Percentiles rank a stretch among this genome's conserved stretches.
These are phyloP conservation scores for Prenolepis imparis DNA, from an alignment of 2,888 invertebrate genomes.

Conservation along the genomic window DNA sequence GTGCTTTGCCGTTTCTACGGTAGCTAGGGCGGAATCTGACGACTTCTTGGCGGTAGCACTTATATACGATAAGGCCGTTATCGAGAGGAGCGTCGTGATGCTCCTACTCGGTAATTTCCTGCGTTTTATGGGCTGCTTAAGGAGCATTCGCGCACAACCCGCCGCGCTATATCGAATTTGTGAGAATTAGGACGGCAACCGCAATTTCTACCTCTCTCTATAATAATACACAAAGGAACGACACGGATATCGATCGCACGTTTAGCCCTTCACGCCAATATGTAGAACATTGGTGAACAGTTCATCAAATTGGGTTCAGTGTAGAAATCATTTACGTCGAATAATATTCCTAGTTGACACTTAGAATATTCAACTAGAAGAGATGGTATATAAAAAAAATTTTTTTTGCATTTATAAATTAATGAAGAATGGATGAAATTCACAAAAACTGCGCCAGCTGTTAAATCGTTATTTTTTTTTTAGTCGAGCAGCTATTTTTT, in stretches of 20 bases:
- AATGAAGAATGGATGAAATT: not conserved
- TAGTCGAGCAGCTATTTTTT: constrained; percentile 5
- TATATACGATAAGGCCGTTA: constrained; percentile 74
- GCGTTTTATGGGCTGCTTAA: constrained; percentile 83
- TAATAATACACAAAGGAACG: constrained; percentile 55
- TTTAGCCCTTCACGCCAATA: constrained; percentile 37
- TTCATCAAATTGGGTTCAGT: constrained; percentile 24
- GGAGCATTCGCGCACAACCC: constrained; percentile 69
- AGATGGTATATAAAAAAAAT: not conserved
- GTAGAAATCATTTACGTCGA: not conserved
- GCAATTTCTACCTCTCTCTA: constrained; percentile 49
- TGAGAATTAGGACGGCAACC: constrained; percentile 81
- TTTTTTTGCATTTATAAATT: not conserved
- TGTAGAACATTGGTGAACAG: constrained; percentile 31
- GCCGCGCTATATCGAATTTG: constrained; percentile 67
- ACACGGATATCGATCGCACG: constrained; percentile 37
- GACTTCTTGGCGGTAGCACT: constrained; percentile 64
- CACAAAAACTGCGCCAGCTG: not conserved
- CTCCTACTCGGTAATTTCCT: constrained; percentile 83
- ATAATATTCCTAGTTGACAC: not conserved
- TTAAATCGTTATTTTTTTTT: not conserved
- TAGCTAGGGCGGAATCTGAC: constrained; percentile 56
- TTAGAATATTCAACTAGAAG: not conserved
- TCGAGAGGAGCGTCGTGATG: constrained; percentile 75
- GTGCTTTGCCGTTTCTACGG: constrained; percentile 47